Base-by-base conservation (phyloP, 2,113 vertebrate species). In the Rhineura floridana region DNA sequence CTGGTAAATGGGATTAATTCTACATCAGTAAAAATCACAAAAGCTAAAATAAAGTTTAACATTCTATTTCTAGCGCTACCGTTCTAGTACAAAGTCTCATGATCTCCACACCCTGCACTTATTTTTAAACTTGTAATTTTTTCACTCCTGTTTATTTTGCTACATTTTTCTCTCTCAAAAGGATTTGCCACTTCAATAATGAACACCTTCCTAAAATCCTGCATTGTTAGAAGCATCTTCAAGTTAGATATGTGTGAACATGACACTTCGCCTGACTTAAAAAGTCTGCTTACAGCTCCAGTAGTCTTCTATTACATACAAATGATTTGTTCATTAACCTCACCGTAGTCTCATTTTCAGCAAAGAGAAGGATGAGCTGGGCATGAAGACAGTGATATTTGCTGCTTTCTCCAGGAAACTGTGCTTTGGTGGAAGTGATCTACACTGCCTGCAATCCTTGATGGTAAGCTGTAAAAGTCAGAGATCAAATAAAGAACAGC, bases 101-200 rank as follows among this genome's bases (percentile, higher is more conserved):
- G 89, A 94, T 73, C 91, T 87, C 50, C 46, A 88, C 67, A 91
- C 84, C 75, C 59, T 83, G 81, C 81, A 77, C 93, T 95, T 94
- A 95, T 96, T 96, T 96, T 94, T 95, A 94, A 91, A 85, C 87
- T 4, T 78, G 75, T 81, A 84, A 81, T 91, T 92, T 93, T 50
- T 83, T 91, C 67, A 87, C 65, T 90, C 84, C 85, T 6, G 89
- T 93, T 91, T 13, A 1, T 95, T 93, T 89, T 73, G 91, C 52
- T 84, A 42, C 79, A n/a, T 84, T 50, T 63, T 65, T 93, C 80
- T 89, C 92, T 77, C 65, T 88, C 90, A 89, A 17, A 70, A 91
- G 83, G 23, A 79, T 36, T 92, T 91, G 65, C 52, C 52, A 70
- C 72, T 91, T 94, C 76, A 63, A 13, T 91, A 93, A 90, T 63